These are phyloP conservation scores for Calonectris borealis DNA, from an alignment of 2,113 vertebrate species.

Conservation along the genomic window DNA sequence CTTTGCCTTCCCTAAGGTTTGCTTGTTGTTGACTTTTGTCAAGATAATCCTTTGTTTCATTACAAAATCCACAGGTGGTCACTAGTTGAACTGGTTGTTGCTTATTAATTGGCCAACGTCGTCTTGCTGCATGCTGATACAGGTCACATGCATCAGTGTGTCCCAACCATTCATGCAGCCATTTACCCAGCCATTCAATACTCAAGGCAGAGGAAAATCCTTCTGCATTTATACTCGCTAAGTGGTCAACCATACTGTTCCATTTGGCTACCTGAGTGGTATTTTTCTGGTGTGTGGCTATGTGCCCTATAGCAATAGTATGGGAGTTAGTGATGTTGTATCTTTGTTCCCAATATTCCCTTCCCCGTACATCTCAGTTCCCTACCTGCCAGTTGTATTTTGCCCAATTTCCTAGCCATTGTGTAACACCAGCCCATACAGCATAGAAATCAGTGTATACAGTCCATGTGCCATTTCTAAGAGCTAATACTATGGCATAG, in stretches of 20 bases:
- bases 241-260: not conserved
- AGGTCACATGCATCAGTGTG: not conserved
- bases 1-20: no score
- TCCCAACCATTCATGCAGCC: not conserved
- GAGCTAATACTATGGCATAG: not conserved
- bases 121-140: not conserved
- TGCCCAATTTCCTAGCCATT: not conserved
- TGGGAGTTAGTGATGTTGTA: not conserved
- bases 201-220: not conserved
- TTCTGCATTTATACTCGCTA: not conserved
- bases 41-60: not conserved
- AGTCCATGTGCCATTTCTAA: not conserved
- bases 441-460: not conserved
- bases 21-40: not conserved
- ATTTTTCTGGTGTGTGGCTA: not conserved
- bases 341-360: not conserved
- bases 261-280: not conserved
- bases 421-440: not conserved
- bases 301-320: not conserved
- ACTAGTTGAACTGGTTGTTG: not conserved
- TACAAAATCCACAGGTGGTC: not conserved
- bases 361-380: not conserved
- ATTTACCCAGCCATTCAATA: not conserved
- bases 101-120: not conserved
- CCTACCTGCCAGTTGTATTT: not conserved